These are phyloP conservation scores for Eurytoma californica DNA, from an alignment of 2,888 invertebrate genomes.

Conservation along the genomic window DNA sequence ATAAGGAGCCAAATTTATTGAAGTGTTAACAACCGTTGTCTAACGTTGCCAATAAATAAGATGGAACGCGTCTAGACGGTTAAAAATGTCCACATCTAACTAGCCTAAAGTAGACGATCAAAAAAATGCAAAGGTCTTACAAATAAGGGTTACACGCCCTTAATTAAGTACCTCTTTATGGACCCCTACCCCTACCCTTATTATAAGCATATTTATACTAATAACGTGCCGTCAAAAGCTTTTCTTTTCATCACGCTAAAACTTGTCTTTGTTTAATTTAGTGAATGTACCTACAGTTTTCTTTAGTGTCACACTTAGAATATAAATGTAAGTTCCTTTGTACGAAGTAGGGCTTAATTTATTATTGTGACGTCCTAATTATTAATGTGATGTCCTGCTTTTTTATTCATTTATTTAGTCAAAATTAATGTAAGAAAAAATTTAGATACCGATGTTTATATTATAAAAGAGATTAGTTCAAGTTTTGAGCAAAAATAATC, in stretches of 20 bases:
- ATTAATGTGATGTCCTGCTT: no score
- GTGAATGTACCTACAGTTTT: neutral
- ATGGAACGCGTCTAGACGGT: neutral
- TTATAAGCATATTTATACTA: slow-evolving; percentile 74
- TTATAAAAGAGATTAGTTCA: no score
- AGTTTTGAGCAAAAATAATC: no score
- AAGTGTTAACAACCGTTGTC: slow-evolving; percentile 32
- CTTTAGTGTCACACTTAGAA: no score
- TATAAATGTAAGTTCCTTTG: no score
- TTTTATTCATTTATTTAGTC: no score
- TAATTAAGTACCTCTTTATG: slow-evolving; percentile 74
- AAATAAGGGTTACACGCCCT: slow-evolving; percentile 55
- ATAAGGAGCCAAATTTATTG: neutral
- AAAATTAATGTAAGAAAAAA: no score
- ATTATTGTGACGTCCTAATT: no score
- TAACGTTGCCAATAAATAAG: slow-evolving; percentile 26
- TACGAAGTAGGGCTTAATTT: no score
- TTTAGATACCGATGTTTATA: no score
- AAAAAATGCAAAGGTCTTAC: slow-evolving; percentile 23
- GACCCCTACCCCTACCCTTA: slow-evolving; percentile 65
- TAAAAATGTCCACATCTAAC: slow-evolving; percentile 6
- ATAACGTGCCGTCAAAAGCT: slow-evolving; percentile 62
- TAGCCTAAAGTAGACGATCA: neutral
- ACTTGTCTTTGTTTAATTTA: slow-evolving; percentile 49
- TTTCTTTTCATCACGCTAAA: slow-evolving; percentile 4